Percentiles rank a stretch among this genome's conserved stretches.
phyloP scores from a whole-genome alignment of 2,797 vertebrate genomes.

The Saxicola maurus region DNA sequence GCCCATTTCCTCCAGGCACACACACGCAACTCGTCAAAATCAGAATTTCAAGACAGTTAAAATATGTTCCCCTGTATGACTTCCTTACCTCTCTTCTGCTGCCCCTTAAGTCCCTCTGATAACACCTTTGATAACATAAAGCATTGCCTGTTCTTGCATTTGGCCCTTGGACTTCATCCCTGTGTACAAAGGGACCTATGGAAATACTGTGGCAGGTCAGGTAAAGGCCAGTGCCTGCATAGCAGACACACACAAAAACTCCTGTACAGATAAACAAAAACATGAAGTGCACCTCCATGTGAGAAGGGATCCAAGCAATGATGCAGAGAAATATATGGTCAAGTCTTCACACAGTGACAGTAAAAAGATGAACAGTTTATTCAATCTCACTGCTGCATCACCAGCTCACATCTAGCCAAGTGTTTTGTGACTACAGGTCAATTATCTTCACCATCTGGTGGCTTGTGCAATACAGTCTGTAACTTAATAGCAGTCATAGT shows the following conservation, averaged over 20 bases:
- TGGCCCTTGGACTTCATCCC: background rate
- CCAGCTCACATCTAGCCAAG: background rate
- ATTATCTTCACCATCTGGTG: constrained; percentile 1
- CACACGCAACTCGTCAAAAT: background rate
- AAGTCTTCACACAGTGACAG: background rate
- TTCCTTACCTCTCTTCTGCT: background rate
- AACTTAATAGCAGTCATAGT: background rate
- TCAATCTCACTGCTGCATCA: background rate
- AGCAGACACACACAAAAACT: background rate
- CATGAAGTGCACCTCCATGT: rapidly evolving
- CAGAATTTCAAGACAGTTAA: background rate
- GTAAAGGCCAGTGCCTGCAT: background rate
- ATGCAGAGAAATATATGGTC: background rate
- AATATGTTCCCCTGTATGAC: background rate
- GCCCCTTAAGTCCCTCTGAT: background rate
- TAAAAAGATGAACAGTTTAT: background rate
- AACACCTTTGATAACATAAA: background rate
- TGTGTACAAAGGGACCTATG: background rate
- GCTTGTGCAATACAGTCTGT: background rate
- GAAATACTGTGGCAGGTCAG: background rate
- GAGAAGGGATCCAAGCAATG: background rate
- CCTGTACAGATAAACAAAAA: background rate
- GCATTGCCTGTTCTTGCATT: background rate
- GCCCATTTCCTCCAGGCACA: background rate
- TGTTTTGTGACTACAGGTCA: background rate